Evolutionary conservation across 2,113 vertebrate species (phyloP).

Genomic region (Clarias batrachus): DNA sequence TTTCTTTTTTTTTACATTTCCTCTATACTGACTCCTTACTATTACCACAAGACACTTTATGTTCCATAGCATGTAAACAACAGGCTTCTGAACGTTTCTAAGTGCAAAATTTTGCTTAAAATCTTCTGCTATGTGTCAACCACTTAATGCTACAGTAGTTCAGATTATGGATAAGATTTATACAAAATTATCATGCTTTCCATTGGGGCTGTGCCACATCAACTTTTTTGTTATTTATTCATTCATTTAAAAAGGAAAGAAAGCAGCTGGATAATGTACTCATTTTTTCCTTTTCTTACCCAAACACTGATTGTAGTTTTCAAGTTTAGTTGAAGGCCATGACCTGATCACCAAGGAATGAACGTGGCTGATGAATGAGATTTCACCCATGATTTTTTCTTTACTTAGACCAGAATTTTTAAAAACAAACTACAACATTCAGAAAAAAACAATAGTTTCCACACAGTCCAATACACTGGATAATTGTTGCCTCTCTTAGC

Average conservation of each 20-base stretch:
- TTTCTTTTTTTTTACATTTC: slow-evolving; percentile 20
- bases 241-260: neutral
- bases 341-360: neutral
- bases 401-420: neutral
- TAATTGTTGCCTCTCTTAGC: slow-evolving; percentile 34
- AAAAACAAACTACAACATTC: neutral
- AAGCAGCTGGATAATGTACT: neutral
- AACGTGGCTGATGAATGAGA: neutral
- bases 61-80: slow-evolving; percentile 52
- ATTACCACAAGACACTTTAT: slow-evolving; percentile 32
- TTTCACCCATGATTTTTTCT: slow-evolving; percentile 22
- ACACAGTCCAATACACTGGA: slow-evolving; percentile 15
- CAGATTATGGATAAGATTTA: slow-evolving; percentile 44
- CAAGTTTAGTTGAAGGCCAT: slow-evolving; percentile 4
- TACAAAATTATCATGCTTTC: slow-evolving; percentile 41
- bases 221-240: slow-evolving; percentile 11
- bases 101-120: slow-evolving; percentile 44
- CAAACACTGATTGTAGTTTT: neutral
- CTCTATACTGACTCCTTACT: slow-evolving; percentile 41
- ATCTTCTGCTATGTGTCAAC: slow-evolving; percentile 43
- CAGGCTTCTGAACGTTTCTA: slow-evolving; percentile 36
- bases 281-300: neutral
- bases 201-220: neutral
- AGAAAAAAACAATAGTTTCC: slow-evolving; percentile 35
- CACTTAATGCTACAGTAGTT: slow-evolving; percentile 40